These are phyloP conservation scores for Margaritifera margaritifera DNA, from an alignment of 2,888 invertebrate species.

Conservation along the genomic window DNA sequence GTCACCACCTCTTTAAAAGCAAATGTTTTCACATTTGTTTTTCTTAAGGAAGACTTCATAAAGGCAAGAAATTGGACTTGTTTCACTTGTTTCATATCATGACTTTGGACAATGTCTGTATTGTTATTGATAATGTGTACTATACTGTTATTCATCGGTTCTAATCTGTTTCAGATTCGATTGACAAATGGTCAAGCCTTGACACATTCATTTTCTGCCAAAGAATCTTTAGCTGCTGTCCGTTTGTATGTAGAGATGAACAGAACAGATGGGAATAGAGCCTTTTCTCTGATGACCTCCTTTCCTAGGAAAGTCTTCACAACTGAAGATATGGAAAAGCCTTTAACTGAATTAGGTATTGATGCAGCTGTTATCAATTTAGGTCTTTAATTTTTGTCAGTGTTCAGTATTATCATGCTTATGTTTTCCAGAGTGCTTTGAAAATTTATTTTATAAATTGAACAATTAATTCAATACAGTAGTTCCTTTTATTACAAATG, in stretches of 20 bases:
- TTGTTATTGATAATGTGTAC: not conserved
- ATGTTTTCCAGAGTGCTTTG: not conserved
- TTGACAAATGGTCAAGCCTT: constrained; percentile 83
- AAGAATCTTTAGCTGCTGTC: constrained; percentile 92
- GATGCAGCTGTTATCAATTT: not conserved
- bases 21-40: too few relatives aligned
- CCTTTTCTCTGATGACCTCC: constrained; percentile 90
- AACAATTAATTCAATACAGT: too few relatives aligned
- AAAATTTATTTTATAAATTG: not conserved
- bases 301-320: constrained; percentile 92
- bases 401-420: not conserved
- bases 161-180: constrained; percentile 78
- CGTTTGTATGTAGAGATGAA: constrained; percentile 90
- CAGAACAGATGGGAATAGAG: constrained; percentile 78
- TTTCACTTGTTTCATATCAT: too few relatives aligned
- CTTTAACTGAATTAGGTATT: constrained; percentile 86
- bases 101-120: too few relatives aligned
- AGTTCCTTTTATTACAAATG: too few relatives aligned
- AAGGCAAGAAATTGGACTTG: too few relatives aligned
- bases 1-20: too few relatives aligned
- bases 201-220: constrained; percentile 85
- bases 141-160: not conserved
- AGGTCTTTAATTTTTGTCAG: not conserved
- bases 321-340: constrained; percentile 89
- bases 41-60: too few relatives aligned